Evolutionary conservation across 2,113 vertebrate species (phyloP).

Genomic region (Thamnophis sirtalis): DNA sequence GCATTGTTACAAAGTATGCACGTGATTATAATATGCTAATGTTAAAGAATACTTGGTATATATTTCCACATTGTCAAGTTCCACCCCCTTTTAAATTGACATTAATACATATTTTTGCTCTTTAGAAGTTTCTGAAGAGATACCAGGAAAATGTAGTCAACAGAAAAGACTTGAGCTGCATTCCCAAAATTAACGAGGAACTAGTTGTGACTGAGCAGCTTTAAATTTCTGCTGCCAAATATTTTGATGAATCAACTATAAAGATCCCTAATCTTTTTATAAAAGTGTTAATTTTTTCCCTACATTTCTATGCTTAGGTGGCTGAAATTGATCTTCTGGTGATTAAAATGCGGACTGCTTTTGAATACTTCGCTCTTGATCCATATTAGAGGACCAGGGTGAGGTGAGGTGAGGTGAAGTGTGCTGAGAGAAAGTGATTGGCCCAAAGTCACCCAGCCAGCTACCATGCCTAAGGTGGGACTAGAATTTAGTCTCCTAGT

Average conservation of each 20-base stretch:
- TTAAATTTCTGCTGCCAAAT: neutral
- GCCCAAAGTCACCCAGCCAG: too few relatives aligned
- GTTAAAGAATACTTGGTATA: neutral
- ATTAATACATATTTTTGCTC: neutral
- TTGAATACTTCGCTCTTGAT: neutral
- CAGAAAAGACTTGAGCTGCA: neutral
- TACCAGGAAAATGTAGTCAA: neutral
- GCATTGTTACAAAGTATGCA: neutral
- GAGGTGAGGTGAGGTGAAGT: too few relatives aligned
- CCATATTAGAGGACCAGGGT: neutral
- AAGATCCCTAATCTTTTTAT: neutral
- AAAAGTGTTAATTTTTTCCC: neutral
- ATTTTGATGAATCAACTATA: neutral
- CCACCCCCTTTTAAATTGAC: neutral
- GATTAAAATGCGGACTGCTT: neutral
- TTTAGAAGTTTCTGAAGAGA: neutral
- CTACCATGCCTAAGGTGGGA: too few relatives aligned
- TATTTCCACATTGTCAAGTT: slow-evolving; percentile 13
- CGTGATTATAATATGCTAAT: neutral
- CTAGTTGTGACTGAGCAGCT: accelerated
- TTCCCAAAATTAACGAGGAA: neutral
- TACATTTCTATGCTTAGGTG: neutral
- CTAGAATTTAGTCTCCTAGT: too few relatives aligned
- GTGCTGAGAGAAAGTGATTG: too few relatives aligned
- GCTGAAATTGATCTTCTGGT: neutral